Percentiles rank a stretch among this genome's conserved stretches.
These are phyloP conservation scores for Drosophila orena DNA, from an alignment of 1,140 invertebrate genomes.

Conservation along the genomic window DNA sequence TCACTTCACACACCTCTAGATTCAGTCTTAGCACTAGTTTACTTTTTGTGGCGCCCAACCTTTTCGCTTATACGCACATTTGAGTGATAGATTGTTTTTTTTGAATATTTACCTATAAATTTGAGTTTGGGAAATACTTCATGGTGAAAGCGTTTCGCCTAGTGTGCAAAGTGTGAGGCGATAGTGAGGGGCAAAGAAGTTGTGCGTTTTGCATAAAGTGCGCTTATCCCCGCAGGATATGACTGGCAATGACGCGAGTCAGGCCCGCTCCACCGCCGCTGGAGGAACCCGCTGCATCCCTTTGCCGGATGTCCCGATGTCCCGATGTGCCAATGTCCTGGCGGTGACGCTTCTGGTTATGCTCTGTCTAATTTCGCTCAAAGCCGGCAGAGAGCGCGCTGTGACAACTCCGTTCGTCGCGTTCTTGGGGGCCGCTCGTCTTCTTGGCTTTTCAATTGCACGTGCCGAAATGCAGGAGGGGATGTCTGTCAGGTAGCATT, in stretches of 20 bases:
- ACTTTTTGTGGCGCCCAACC: no score
- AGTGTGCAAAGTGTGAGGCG: slow-evolving; percentile 7
- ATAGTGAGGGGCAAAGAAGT: slow-evolving; percentile 55
- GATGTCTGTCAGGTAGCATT: slow-evolving; percentile 73
- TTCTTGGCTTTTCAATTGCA: slow-evolving; percentile 70
- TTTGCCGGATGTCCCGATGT: background rate
- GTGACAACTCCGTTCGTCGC: slow-evolving; percentile 28
- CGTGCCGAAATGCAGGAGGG: slow-evolving; percentile 76
- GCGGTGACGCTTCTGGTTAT: slow-evolving; percentile 43
- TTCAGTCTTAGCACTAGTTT: no score
- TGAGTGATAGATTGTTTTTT: no score
- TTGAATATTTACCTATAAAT: background rate
- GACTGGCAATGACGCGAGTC: slow-evolving; percentile 75
- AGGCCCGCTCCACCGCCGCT: slow-evolving; percentile 3
- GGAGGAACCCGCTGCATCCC: background rate
- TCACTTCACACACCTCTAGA: no score
- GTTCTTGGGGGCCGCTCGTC: slow-evolving; percentile 36
- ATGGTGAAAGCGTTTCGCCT: background rate
- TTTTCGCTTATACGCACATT: no score
- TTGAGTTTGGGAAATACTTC: background rate
- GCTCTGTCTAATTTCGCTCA: slow-evolving; percentile 75
- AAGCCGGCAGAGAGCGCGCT: slow-evolving; percentile 34
- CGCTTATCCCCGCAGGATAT: slow-evolving; percentile 80
- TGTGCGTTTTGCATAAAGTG: slow-evolving; percentile 81
- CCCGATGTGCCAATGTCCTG: background rate